Conservation (phyloP, 30 jellyfish, hydroid and myxozoan species). For the Turritopsis dohrnii region DNA sequence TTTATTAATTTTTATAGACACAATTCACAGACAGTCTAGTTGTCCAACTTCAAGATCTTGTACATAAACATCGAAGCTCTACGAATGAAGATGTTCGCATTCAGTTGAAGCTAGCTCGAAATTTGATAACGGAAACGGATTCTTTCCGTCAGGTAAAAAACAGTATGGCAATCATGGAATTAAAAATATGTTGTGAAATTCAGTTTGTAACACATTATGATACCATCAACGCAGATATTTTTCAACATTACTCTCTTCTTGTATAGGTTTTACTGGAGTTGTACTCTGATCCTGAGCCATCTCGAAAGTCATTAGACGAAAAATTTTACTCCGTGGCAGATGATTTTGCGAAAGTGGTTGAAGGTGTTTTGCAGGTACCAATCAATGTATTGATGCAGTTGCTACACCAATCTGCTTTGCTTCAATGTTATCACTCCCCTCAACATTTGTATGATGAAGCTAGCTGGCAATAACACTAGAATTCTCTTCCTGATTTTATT, state of each 20-base stretch:
- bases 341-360: constrained; percentile 47
- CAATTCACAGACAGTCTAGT: constrained; percentile 61
- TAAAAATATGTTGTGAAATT: too few relatives aligned
- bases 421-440: too few relatives aligned
- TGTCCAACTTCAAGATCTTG: constrained; percentile 59
- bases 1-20: neutral
- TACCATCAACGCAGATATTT: too few relatives aligned
- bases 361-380: constrained; percentile 49
- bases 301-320: constrained; percentile 42
- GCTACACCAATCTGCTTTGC: too few relatives aligned
- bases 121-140: constrained; percentile 64
- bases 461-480: too few relatives aligned
- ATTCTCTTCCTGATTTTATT: too few relatives aligned
- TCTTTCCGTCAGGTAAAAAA: constrained; percentile 46
- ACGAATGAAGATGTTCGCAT: constrained; percentile 40
- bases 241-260: too few relatives aligned
- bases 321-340: constrained; percentile 34
- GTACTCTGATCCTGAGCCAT: constrained; percentile 45
- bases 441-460: too few relatives aligned
- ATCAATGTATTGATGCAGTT: neutral
- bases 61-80: constrained; percentile 32
- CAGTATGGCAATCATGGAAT: too few relatives aligned
- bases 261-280: constrained; percentile 47
- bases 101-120: constrained; percentile 49
- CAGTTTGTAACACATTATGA: too few relatives aligned